These are phyloP conservation scores for Porphyrio hochstetteri DNA, from an alignment of 2,113 vertebrate genomes.

Conservation along the genomic window DNA sequence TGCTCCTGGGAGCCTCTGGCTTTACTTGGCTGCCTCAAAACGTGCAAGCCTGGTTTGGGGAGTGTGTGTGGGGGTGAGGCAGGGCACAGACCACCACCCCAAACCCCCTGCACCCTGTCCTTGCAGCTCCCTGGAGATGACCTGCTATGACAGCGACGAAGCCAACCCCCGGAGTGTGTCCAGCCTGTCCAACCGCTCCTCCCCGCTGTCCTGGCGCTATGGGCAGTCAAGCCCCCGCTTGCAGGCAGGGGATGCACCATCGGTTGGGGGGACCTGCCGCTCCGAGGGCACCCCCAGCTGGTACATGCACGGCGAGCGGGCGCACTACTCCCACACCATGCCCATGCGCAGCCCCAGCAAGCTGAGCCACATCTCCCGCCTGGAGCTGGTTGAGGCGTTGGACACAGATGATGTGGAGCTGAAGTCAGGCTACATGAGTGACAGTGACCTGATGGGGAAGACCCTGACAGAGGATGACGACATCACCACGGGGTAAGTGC, in stretches of 20 bases:
- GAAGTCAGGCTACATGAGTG: constrained; percentile 91
- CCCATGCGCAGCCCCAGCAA: constrained; percentile 87
- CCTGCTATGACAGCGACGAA: constrained; percentile 92
- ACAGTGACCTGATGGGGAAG: constrained; percentile 85
- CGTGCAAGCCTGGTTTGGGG: background rate
- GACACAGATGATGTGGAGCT: constrained; percentile 82
- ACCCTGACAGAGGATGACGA: constrained; percentile 87
- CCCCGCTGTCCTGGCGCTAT: constrained; percentile 92
- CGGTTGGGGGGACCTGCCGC: constrained; percentile 86
- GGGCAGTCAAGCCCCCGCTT: constrained; percentile 93
- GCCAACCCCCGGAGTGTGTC: constrained; percentile 89
- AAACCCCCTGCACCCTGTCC: background rate
- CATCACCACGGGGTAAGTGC: constrained; percentile 87
- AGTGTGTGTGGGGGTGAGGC: background rate
- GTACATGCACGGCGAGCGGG: constrained; percentile 78
- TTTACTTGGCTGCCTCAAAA: background rate
- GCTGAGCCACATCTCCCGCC: constrained; percentile 86
- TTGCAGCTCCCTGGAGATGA: constrained; percentile 85
- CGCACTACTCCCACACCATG: constrained; percentile 90
- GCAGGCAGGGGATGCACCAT: constrained; percentile 92
- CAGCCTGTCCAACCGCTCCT: constrained; percentile 93
- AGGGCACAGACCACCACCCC: background rate
- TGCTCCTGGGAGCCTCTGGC: background rate
- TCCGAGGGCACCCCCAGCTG: constrained; percentile 76
- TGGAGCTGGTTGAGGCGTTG: constrained; percentile 88